Percentiles rank a stretch among this genome's conserved stretches.
Evolutionary conservation across 1,140 invertebrate genomes (phyloP).

Genomic region (Saccostrea cuccullata): DNA sequence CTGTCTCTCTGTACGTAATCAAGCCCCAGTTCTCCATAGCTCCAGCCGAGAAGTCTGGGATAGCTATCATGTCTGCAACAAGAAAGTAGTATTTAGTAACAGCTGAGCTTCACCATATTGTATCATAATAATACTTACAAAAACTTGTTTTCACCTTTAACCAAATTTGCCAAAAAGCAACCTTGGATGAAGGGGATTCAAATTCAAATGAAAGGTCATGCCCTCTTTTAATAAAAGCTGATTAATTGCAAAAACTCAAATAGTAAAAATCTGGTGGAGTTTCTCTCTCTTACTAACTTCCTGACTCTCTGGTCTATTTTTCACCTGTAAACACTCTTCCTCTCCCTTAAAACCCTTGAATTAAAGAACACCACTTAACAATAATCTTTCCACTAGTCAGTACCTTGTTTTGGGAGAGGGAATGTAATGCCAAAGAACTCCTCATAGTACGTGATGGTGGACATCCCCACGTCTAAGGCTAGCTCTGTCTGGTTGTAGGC

Average conservation of each 20-base stretch:
- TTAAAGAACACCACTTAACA: too few relatives aligned
- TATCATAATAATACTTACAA: too few relatives aligned
- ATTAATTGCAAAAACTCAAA: too few relatives aligned
- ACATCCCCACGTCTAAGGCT: conserved; percentile 70
- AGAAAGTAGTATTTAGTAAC: background rate
- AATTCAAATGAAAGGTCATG: too few relatives aligned
- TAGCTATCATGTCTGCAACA: conserved; percentile 73
- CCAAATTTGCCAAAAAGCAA: too few relatives aligned
- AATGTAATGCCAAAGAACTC: conserved; percentile 77
- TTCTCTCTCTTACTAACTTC: background rate
- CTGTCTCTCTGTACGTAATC: conserved; percentile 90
- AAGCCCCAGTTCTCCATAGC: conserved; percentile 91
- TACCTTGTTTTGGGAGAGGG: conserved; percentile 76
- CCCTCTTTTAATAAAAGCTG: too few relatives aligned
- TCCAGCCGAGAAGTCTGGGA: conserved; percentile 76
- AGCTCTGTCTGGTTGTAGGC: conserved; percentile 69
- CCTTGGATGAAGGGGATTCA: too few relatives aligned
- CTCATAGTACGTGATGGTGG: conserved; percentile 76
- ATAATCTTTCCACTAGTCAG: too few relatives aligned
- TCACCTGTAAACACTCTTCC: background rate
- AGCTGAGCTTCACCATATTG: background rate
- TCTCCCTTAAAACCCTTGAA: background rate
- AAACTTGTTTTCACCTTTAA: background rate
- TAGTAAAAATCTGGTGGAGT: too few relatives aligned
- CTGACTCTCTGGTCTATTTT: background rate